Percentiles rank a stretch among this genome's conserved stretches.
Conservation (phyloP, 1,140 invertebrate species). For the Eumaeus atala region DNA sequence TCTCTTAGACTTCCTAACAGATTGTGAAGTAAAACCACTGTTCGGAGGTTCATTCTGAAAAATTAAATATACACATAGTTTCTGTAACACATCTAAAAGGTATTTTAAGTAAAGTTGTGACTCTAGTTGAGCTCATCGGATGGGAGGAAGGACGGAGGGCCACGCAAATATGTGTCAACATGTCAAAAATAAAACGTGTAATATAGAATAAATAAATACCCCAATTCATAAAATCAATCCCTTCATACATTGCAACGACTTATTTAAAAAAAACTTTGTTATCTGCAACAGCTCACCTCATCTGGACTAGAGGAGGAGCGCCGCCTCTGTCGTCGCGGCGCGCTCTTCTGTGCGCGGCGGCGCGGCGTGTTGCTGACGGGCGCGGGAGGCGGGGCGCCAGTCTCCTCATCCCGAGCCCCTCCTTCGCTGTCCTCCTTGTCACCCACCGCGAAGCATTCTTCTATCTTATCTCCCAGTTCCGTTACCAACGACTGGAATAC, state of each 20-base stretch:
- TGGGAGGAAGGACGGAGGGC: no score
- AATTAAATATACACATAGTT: background rate
- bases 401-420: constrained; percentile 7
- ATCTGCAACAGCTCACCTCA: constrained; percentile 30
- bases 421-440: constrained; percentile 33
- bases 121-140: no score
- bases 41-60: constrained; percentile 55
- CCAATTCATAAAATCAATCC: no score
- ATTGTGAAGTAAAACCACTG: constrained; percentile 38
- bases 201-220: no score
- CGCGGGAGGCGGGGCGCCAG: background rate
- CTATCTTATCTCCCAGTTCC: constrained; percentile 67
- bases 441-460: constrained; percentile 63
- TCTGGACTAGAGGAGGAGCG: constrained; percentile 42
- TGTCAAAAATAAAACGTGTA: no score
- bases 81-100: no score
- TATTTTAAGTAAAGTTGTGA: no score
- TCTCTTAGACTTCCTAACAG: constrained; percentile 50
- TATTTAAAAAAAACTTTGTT: no score
- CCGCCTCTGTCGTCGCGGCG: constrained; percentile 25
- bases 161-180: no score
- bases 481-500: constrained; percentile 46
- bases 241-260: no score
- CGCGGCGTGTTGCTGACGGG: constrained; percentile 1
- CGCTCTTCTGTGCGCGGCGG: constrained; percentile 1